Evolutionary conservation across 2,113 vertebrate species (phyloP).

Genomic region (Gymnorhina tibicen): DNA sequence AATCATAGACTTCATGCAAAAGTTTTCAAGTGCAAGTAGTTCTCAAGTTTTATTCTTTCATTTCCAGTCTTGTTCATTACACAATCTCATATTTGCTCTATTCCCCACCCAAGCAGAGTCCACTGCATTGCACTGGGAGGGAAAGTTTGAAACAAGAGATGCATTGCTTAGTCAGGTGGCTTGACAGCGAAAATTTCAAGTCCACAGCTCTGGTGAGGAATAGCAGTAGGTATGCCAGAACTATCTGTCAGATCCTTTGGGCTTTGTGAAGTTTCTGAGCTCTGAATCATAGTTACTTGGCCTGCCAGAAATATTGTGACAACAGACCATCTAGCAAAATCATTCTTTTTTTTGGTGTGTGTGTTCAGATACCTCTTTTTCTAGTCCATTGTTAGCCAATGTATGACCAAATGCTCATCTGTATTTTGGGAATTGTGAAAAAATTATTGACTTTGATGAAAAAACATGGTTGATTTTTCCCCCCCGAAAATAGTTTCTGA

Average conservation of each 20-base stretch:
- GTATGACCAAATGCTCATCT: background rate
- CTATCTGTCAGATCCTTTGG: background rate
- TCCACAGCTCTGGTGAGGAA: background rate
- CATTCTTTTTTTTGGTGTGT: background rate
- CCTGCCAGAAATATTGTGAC: background rate
- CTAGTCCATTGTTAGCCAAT: background rate
- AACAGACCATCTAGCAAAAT: background rate
- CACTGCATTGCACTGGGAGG: background rate
- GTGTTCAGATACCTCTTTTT: background rate
- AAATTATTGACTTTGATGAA: background rate
- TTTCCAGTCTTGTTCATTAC: background rate
- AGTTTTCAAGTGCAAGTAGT: background rate
- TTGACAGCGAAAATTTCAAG: background rate
- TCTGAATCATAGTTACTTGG: background rate
- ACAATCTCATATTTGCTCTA: background rate
- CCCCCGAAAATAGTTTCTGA: background rate
- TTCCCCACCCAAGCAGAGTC: background rate
- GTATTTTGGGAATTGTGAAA: background rate
- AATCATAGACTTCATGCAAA: background rate
- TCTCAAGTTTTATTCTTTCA: background rate
- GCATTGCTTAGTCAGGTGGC: background rate
- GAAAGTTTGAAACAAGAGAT: background rate
- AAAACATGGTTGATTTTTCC: accelerated
- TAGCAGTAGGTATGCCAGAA: background rate
- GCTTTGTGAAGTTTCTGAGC: background rate